A percentile compares a stretch with the other conserved stretches of the same genome.
These are phyloP conservation scores for Aleiodes sp. DNA, from an alignment of 1,140 invertebrate species.

Conservation along the genomic window DNA sequence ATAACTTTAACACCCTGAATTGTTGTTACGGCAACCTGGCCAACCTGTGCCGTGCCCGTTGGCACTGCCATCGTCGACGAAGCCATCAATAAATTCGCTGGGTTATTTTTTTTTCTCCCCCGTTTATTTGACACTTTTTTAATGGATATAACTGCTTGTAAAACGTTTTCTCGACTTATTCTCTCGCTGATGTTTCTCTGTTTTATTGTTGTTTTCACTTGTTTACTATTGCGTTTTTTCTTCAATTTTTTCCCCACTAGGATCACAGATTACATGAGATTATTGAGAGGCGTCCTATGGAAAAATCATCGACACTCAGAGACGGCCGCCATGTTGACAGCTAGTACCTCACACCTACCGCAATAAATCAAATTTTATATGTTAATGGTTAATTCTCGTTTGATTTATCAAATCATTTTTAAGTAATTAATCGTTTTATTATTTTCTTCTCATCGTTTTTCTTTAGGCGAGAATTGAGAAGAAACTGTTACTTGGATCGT, in stretches of 20 bases:
- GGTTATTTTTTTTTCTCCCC: conserved; percentile 3
- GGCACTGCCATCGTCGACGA: conserved; percentile 38
- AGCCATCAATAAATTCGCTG: conserved; percentile 31
- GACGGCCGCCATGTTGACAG: conserved; percentile 13
- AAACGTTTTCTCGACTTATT: not conserved
- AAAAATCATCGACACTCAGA: not conserved
- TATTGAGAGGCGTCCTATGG: not conserved
- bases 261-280: not conserved
- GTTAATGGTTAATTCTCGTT: too few species aligned
- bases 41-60: conserved; percentile 16
- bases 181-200: not conserved
- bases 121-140: not conserved
- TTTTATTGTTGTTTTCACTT: conserved; percentile 1
- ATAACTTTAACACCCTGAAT: conserved; percentile 2
- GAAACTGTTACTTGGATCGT: too few species aligned
- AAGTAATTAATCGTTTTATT: too few species aligned
- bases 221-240: not conserved
- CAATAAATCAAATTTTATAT: not conserved
- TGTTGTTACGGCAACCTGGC: not conserved
- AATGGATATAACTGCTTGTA: not conserved
- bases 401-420: too few species aligned
- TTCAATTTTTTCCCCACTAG: not conserved
- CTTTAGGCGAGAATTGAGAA: too few species aligned
- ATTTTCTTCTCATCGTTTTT: too few species aligned
- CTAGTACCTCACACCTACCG: conserved; percentile 3